phyloP scores from a whole-genome alignment of 2,797 vertebrate genomes.

The Sciurus carolinensis region DNA sequence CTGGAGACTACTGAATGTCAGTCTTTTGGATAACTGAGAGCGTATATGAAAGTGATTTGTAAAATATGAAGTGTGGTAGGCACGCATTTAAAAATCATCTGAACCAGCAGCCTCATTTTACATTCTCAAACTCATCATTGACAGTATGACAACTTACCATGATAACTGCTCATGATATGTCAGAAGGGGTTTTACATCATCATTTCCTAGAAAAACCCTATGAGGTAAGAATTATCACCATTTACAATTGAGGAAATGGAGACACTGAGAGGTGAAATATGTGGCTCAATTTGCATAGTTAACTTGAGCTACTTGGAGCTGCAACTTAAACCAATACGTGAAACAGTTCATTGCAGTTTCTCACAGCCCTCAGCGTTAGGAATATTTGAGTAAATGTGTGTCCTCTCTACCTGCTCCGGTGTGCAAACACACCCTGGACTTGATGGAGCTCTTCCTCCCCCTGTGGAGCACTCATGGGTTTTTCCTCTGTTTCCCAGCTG shows the following conservation, averaged over 20 bases:
- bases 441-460: not conserved
- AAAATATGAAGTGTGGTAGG: not conserved
- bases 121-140: not conserved
- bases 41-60: not conserved
- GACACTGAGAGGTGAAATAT: not conserved
- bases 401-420: not conserved
- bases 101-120: too few relatives aligned
- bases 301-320: not conserved
- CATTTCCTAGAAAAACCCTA: not conserved
- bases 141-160: not conserved
- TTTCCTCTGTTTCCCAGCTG: not conserved
- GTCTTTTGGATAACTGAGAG: not conserved
- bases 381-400: not conserved
- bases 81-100: not conserved
- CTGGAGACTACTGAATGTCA: not conserved
- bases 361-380: not conserved
- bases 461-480: rapidly evolving
- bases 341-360: not conserved
- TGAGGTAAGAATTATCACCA: not conserved
- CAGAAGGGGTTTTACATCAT: not conserved
- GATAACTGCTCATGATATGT: not conserved
- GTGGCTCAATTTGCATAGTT: not conserved
- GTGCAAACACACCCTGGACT: not conserved
- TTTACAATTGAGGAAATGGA: not conserved
- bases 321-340: not conserved